phyloP scores from a whole-genome alignment of 2,113 vertebrate species.

The Antigone vipio region DNA sequence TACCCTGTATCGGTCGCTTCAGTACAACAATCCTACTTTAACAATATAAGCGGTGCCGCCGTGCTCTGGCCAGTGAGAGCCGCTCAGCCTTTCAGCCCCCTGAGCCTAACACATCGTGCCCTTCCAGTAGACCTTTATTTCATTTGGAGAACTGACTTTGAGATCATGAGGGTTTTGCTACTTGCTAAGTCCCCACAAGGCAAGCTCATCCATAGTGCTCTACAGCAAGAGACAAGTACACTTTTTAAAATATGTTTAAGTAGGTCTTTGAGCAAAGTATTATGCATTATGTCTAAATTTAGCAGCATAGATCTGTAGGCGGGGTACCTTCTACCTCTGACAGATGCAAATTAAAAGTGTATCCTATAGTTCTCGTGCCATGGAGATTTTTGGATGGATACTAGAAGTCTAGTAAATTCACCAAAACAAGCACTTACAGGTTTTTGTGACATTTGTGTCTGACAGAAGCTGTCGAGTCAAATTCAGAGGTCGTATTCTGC shows the following conservation, averaged over 20 bases:
- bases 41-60: neutral
- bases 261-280: neutral
- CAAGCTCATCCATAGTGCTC: neutral
- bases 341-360: neutral
- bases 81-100: neutral
- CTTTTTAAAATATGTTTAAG: neutral
- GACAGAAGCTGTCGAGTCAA: neutral
- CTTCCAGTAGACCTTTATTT: neutral
- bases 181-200: neutral
- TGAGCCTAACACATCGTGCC: neutral
- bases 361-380: neutral
- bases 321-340: rapidly evolving
- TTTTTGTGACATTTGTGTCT: neutral
- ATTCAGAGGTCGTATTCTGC: neutral
- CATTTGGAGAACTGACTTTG: neutral
- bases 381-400: neutral
- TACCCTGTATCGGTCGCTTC: neutral
- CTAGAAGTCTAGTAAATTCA: neutral
- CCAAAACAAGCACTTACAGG: neutral
- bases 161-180: neutral
- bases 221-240: neutral
- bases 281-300: neutral
- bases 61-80: neutral
- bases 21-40: neutral
- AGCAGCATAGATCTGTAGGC: neutral